A percentile compares a stretch with the other conserved stretches of the same genome.
Evolutionary conservation across 2,797 vertebrate species (phyloP).

Genomic region (Chelidonichthys spinosus): DNA sequence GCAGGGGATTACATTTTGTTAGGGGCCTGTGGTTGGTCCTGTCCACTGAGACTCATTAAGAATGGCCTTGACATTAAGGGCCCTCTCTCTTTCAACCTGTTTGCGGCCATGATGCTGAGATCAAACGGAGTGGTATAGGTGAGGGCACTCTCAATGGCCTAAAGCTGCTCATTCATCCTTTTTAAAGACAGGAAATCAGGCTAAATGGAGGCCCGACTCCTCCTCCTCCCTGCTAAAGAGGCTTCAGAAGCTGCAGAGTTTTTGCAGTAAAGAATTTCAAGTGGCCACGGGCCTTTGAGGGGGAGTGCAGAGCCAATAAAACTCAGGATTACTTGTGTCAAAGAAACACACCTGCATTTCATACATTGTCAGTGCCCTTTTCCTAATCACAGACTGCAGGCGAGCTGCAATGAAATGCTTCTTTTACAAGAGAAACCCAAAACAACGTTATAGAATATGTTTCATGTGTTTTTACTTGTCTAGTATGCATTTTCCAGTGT

Average conservation of each 20-base stretch:
- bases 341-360: constrained; percentile 80
- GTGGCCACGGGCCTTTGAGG: constrained; percentile 73
- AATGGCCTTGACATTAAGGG: constrained; percentile 81
- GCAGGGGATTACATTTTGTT: constrained; percentile 74
- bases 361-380: constrained; percentile 56
- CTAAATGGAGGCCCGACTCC: constrained; percentile 80
- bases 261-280: constrained; percentile 81
- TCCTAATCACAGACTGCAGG: constrained; percentile 57
- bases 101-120: constrained; percentile 77
- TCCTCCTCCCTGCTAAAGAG: constrained; percentile 72
- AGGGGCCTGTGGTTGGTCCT: constrained; percentile 69
- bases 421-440: constrained; percentile 47
- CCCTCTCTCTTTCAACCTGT: constrained; percentile 78
- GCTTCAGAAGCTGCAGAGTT: constrained; percentile 75
- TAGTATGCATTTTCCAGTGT: constrained; percentile 38
- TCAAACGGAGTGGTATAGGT: constrained; percentile 83
- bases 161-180: constrained; percentile 85
- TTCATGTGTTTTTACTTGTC: constrained; percentile 63
- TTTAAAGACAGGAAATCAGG: constrained; percentile 84
- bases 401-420: constrained; percentile 35
- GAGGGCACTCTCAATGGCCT: constrained; percentile 80
- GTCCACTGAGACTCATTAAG: constrained; percentile 77
- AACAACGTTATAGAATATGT: constrained; percentile 52
- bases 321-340: constrained; percentile 77
- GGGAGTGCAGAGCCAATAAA: constrained; percentile 74